Percentiles rank a stretch among this genome's conserved stretches.
These are phyloP conservation scores for Crotalus tigris DNA, from an alignment of 2,113 vertebrate species.

Conservation along the genomic window DNA sequence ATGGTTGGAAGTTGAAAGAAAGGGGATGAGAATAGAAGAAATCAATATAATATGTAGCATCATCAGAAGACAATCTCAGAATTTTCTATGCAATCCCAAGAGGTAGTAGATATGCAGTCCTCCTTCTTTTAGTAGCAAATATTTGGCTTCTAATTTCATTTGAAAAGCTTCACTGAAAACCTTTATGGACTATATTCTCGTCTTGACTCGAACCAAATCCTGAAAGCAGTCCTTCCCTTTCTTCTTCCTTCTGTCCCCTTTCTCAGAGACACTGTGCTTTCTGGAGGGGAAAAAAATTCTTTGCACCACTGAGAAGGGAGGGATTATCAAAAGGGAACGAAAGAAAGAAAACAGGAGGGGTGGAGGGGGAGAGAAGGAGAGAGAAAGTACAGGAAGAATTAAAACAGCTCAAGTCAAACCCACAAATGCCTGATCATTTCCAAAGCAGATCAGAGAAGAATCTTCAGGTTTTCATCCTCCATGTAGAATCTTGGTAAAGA, in stretches of 20 bases:
- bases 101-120: conserved; percentile 61
- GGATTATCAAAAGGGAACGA: conserved; percentile 44
- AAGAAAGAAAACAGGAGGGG: conserved; percentile 17
- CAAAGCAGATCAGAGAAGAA: conserved; percentile 51
- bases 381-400: conserved; percentile 35
- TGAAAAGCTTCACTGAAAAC: conserved; percentile 1
- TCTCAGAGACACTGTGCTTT: conserved; percentile 40
- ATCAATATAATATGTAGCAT: background rate
- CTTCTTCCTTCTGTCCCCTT: conserved; percentile 32
- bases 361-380: conserved; percentile 31
- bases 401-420: conserved; percentile 26
- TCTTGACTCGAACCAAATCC: conserved; percentile 24
- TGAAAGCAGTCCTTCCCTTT: conserved; percentile 19
- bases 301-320: conserved; percentile 37
- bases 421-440: conserved; percentile 42
- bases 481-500: conserved; percentile 1
- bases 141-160: background rate
- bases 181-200: conserved; percentile 22
- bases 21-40: background rate
- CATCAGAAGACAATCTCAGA: background rate
- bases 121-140: background rate
- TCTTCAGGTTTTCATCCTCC: conserved; percentile 43
- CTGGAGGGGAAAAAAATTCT: conserved; percentile 28
- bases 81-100: conserved; percentile 24
- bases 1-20: conserved; percentile 41